A percentile compares a stretch with the other conserved stretches of the same genome.
Conservation (phyloP, 1,140 invertebrate genomes). For the Diorhabda sublineata region DNA sequence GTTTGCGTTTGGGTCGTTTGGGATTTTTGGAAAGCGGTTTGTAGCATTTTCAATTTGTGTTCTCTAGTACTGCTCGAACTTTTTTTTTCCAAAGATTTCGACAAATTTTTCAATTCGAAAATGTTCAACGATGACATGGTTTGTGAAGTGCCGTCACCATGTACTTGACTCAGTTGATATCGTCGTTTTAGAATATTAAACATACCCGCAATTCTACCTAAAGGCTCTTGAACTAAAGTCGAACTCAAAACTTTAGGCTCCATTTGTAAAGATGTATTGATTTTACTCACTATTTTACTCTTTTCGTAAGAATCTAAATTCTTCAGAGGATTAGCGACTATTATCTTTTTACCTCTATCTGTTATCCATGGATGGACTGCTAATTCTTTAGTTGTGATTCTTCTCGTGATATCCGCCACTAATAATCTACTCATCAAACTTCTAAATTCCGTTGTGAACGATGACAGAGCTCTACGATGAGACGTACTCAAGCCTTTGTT, state of each 20-base stretch:
- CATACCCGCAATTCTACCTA: constrained; percentile 39
- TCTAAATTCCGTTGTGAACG: constrained; percentile 43
- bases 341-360: constrained; percentile 39
- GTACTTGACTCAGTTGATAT: constrained; percentile 24
- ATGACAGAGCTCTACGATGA: constrained; percentile 48
- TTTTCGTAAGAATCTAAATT: constrained; percentile 29
- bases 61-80: constrained; percentile 10
- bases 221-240: constrained; percentile 29
- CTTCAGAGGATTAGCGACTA: constrained; percentile 38
- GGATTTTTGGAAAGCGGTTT: not conserved
- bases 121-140: constrained; percentile 15
- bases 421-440: constrained; percentile 37
- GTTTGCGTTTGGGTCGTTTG: not conserved
- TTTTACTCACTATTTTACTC: constrained; percentile 18
- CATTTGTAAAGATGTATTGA: constrained; percentile 24
- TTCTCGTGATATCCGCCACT: constrained; percentile 35
- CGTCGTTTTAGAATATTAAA: constrained; percentile 39
- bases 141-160: constrained; percentile 29
- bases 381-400: constrained; percentile 39
- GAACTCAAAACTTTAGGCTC: constrained; percentile 16
- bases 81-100: constrained; percentile 19
- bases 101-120: constrained; percentile 19
- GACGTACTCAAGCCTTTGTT: constrained; percentile 54
- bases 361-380: constrained; percentile 43
- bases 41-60: not conserved